Conservation (phyloP, 2,113 vertebrate genomes). For the Sturnus vulgaris region DNA sequence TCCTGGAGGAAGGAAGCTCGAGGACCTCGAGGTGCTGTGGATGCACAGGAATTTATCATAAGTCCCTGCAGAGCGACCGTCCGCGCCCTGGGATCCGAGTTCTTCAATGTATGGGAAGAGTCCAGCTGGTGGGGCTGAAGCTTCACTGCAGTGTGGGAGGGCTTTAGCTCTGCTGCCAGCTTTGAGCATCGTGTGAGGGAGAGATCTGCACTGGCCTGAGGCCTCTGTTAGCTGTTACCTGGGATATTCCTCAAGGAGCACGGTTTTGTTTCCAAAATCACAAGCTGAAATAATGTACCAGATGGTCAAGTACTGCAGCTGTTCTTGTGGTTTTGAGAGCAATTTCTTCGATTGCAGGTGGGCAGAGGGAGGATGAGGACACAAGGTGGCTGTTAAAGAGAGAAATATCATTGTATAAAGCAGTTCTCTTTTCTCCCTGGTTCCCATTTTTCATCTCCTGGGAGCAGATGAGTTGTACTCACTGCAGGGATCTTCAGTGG, state of each 20-base stretch:
- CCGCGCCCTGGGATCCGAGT: constrained; percentile 54
- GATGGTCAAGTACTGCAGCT: not conserved
- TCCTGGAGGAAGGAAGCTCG: constrained; percentile 37
- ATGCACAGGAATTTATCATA: constrained; percentile 79
- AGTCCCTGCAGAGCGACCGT: constrained; percentile 70
- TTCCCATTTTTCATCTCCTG: not conserved
- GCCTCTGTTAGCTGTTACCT: not conserved
- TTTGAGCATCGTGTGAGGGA: fast-evolving
- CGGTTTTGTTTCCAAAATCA: too few relatives aligned
- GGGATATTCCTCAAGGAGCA: not conserved
- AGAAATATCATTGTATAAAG: not conserved
- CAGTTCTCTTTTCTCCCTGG: not conserved
- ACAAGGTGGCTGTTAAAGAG: not conserved
- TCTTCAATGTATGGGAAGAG: constrained; percentile 75
- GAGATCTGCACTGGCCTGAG: not conserved
- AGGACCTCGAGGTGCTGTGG: not conserved
- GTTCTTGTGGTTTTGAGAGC: not conserved
- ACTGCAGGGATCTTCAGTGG: not conserved
- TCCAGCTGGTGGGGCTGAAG: not conserved
- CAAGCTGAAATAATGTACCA: not conserved
- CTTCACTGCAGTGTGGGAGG: not conserved
- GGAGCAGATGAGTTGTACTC: not conserved
- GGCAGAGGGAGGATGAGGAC: not conserved
- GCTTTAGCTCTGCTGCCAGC: not conserved
- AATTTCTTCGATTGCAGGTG: not conserved